phyloP scores from a whole-genome alignment of 2,888 invertebrate genomes.

The Dryadula phaetusa region DNA sequence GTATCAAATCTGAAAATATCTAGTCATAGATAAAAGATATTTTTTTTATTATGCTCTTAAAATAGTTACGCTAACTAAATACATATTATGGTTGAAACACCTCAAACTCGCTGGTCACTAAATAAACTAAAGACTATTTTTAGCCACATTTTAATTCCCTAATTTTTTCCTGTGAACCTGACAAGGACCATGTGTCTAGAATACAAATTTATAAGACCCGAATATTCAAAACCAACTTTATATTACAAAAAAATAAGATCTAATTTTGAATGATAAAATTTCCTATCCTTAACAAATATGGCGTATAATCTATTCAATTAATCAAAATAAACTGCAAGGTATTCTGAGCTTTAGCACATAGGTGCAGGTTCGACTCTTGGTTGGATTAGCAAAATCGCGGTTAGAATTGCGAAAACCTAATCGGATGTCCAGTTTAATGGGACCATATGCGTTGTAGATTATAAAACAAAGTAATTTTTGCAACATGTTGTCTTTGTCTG shows the following conservation, averaged over 20 bases:
- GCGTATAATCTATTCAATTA: constrained; percentile 44
- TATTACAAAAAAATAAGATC: background rate
- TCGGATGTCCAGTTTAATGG: constrained; percentile 41
- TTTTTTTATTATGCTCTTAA: too few relatives aligned
- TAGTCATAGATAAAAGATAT: too few relatives aligned
- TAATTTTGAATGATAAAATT: constrained; percentile 17
- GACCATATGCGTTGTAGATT: constrained; percentile 32
- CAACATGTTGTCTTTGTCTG: constrained; percentile 2
- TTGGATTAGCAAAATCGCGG: constrained; percentile 9
- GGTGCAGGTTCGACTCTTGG: constrained; percentile 25
- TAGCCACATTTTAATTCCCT: constrained; percentile 18
- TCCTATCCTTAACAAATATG: constrained; percentile 32
- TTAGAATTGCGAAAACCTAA: constrained; percentile 42
- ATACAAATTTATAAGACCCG: constrained; percentile 10
- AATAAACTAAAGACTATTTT: background rate
- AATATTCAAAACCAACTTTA: background rate
- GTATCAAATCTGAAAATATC: too few relatives aligned
- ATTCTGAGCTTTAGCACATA: constrained; percentile 8
- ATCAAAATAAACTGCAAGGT: constrained; percentile 16
- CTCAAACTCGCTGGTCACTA: background rate
- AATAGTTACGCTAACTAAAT: too few relatives aligned
- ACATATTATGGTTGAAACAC: background rate
- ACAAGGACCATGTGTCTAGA: constrained; percentile 22
- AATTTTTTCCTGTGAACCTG: constrained; percentile 19
- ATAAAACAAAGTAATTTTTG: constrained; percentile 9